Base-by-base conservation (phyloP, 2,113 vertebrate genomes). In the Percina caprodes region DNA sequence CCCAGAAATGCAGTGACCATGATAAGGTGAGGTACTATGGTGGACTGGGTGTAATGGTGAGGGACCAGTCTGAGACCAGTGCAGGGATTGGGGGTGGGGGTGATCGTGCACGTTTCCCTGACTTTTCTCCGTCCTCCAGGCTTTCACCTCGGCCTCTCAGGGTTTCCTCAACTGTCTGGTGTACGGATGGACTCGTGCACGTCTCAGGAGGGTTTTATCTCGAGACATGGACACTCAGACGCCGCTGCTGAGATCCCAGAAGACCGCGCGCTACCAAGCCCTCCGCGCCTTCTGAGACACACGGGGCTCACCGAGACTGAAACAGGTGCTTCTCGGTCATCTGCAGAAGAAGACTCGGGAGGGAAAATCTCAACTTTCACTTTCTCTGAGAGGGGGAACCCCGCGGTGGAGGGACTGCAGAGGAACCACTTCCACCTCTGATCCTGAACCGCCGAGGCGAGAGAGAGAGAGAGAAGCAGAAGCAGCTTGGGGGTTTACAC, bases 121-220 rank as follows among this genome's bases (percentile, higher is more conserved):
- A 39, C 35, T 39, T 6, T 9, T 39, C 42, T 62, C 30, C 74
- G 87, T 83, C 83, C 79, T 26, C 9, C 86, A 99, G 98, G 96
- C 97, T 21, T 89, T 97, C 71, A 97, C 96, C 30, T 95, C 96
- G 1, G 94, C 96, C 66, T 99, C 98, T 30, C 97, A 97, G 86
- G 98, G 98, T 3, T 95, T 98, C 56, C 92, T 99, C 77, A 97
- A 98, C 95, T 96, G 95, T 75, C 74, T 96, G 42, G 92, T 97
- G 12, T 97, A 97, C 9, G 96, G 96, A 33, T 98, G 97, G 96
- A 97, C 96, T 0, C 95, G 95, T 59, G 92, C 94, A 35, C 65
- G 67, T 63, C 94, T 97, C 54, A 86, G 91, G 79, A 79, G 76
- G 2, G 52, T 90, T 49, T 86, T 84, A 8, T 82, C 61, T 15